Evolutionary conservation across 2,797 vertebrate genomes (phyloP), one percentile per base, ranked within the genome.

Genomic region (Spinibarbus caldwelli): DNA sequence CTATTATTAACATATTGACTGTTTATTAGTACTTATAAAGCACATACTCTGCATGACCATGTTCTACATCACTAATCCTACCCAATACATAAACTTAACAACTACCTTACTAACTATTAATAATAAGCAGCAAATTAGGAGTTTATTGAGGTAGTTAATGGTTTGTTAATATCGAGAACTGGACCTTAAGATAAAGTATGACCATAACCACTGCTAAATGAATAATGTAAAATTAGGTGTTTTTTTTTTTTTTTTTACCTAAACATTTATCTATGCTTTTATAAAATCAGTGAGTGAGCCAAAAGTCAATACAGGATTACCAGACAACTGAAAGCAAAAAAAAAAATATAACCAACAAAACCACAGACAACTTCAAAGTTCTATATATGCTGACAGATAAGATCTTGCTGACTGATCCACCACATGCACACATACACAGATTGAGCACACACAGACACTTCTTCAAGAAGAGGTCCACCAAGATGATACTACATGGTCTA

Each of bases 301-400:
- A 52, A 9, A 62, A 47, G 31, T 54, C 15, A 67, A 52, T 29
- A 47, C 66, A 71, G 29, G 52, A 70, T 31, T 70, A 67, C 57
- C 34, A 80, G 70, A 78, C 78, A 79, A 52, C 70, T 79, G 62
- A 75, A 88, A 76, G 76, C 47, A 73, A 59, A 14, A 77, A 83
- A 85, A 83, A 77, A 84, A n/a, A n/a, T n/a, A 84, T 57, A 57
- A 72, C 26, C 77, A 83, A 76, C 41, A 75, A 88, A 90, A 87
- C 89, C 89, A 87, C 89, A 88, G 52, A 59, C 29, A 86, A 49
- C 64, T 81, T 84, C 49, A 82, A 77, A 66, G 81, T 86, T 87
- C 86, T 54, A 76, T 82, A 76, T 66, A 83, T 64, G 67, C 78
- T 84, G 86, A 84, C 70, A 67, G 75, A 89, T 76, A 82, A 17